Conservation (phyloP, 2,113 vertebrate genomes). For the Cavia aperea region DNA sequence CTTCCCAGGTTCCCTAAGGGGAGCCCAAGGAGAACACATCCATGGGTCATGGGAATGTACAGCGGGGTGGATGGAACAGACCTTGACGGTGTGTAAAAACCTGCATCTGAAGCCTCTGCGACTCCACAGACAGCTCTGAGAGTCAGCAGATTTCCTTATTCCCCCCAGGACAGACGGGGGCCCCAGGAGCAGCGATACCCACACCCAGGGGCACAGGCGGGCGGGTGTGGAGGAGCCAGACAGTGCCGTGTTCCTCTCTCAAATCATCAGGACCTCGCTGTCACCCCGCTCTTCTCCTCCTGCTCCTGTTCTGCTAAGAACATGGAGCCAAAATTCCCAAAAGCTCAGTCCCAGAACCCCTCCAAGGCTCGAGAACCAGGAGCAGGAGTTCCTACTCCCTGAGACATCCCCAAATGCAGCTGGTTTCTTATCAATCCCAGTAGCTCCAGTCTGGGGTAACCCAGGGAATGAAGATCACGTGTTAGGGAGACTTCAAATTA, state of each 20-base stretch:
- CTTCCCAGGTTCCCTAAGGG: neutral
- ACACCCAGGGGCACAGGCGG: neutral
- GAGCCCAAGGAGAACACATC: neutral
- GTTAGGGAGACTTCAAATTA: constrained; percentile 21
- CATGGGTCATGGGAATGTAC: neutral
- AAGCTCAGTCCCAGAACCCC: neutral
- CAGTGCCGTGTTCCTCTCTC: rapidly evolving
- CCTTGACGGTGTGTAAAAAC: neutral
- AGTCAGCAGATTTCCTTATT: neutral
- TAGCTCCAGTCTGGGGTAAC: neutral
- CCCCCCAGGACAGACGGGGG: neutral
- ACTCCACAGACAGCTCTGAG: neutral
- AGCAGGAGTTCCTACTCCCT: neutral
- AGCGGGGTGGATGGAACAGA: neutral
- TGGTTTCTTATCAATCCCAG: neutral
- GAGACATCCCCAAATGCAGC: neutral
- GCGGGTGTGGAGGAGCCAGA: neutral
- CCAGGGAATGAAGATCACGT: neutral
- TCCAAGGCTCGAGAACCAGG: neutral
- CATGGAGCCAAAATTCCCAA: neutral
- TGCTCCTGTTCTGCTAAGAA: neutral
- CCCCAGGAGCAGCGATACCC: neutral
- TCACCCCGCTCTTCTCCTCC: neutral
- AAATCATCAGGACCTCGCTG: neutral
- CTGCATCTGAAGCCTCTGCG: rapidly evolving